A percentile compares a stretch with the other conserved stretches of the same genome.
phyloP scores from a whole-genome alignment of 2,797 vertebrate species.

The Orestias chungarensis region DNA sequence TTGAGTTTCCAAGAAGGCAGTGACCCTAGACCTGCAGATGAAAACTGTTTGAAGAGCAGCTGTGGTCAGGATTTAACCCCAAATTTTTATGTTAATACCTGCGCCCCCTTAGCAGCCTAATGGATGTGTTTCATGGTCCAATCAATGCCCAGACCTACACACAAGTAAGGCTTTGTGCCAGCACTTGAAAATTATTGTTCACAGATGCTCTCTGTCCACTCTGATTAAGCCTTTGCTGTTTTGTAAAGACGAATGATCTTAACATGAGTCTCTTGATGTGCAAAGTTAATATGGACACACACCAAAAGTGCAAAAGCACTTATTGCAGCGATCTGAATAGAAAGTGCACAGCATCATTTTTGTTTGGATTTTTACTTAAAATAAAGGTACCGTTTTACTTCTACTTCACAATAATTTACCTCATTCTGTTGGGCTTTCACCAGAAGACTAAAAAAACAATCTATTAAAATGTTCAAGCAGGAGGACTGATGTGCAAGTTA shows the following conservation, averaged over 20 bases:
- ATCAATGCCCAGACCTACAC: not conserved
- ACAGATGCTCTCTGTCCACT: not conserved
- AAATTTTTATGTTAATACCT: not conserved
- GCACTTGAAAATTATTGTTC: not conserved
- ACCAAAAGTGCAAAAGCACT: not conserved
- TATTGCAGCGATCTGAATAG: not conserved
- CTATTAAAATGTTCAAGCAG: not conserved
- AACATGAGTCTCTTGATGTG: not conserved
- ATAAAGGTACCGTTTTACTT: not conserved
- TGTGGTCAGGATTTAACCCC: not conserved
- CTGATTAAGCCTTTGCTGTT: not conserved
- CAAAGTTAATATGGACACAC: not conserved
- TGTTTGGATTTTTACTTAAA: not conserved
- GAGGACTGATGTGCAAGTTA: not conserved
- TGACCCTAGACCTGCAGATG: not conserved
- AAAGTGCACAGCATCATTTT: not conserved
- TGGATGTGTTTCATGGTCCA: not conserved
- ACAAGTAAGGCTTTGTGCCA: not conserved
- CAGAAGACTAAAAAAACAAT: not conserved
- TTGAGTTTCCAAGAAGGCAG: not conserved
- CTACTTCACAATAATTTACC: too few relatives aligned
- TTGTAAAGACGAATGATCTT: not conserved
- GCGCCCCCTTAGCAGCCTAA: too few relatives aligned
- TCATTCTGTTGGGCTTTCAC: not conserved
- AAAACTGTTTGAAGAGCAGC: not conserved